Evolutionary conservation across 2,113 vertebrate species (phyloP), one percentile per base, ranked within the genome.

Genomic region (Oncorhynchus keta): DNA sequence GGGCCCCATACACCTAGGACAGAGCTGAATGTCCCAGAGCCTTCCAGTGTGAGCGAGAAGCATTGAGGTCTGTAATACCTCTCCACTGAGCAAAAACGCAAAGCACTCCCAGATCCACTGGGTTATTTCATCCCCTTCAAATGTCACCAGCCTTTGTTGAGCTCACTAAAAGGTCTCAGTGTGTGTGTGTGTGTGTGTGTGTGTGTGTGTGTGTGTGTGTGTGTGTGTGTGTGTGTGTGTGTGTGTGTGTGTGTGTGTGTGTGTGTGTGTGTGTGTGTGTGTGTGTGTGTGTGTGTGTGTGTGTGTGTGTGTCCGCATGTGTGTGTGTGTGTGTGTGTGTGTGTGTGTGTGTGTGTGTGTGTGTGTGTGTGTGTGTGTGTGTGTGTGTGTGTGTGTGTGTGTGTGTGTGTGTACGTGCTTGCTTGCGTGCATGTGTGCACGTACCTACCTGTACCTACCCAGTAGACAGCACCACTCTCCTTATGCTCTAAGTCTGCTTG

Each of bases 91-190:
- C 32, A 68, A 22, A 13, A 35, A 35, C 8, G 1, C 13, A 8
- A 30, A 18, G 26, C 3, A 57, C 18, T 32, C 26, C 26, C 16
- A 16, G 71, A 59, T 24, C 51, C 26, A 20, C 11, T 20, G 24
- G 69, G 35, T 18, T 61, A 30, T 35, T 72, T 32, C 28, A 14
- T 61, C 59, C 55, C 72, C 26, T n/a, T 57, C 13, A 73, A 73
- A 75, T 74, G 73, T 66, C 73, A 66, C 73, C 61, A 55, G 24
- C 11, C 57, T 62, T 57, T 39, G 72, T 64, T 32, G 20, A 61
- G 55, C 30, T 66, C 61, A 66, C 30, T 39, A 28, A 74, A 64
- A 61, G 72, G 73, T 74, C 32, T 28, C 12, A 16, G 32, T 18
- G 18, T 14, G 9, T 61, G 6, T n/a, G 57, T 2, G 28, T n/a